A percentile compares a stretch with the other conserved stretches of the same genome.
phyloP scores from a whole-genome alignment of 2,888 invertebrate species.

The Balanococcus diminutus region DNA sequence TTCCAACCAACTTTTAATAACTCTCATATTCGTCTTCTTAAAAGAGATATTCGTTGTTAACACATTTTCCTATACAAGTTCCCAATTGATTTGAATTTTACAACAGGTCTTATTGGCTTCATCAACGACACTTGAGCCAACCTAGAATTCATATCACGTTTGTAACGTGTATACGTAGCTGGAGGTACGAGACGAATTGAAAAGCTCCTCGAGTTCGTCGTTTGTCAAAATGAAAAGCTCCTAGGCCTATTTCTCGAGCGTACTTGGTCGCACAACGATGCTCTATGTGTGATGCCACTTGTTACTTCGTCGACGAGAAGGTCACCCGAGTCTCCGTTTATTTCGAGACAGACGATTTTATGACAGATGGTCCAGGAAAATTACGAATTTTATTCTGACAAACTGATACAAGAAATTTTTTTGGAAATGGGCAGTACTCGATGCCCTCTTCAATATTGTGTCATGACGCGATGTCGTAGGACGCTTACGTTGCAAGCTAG shows the following conservation, averaged over 20 bases:
- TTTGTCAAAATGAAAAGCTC: background rate
- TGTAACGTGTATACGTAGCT: constrained; percentile 13
- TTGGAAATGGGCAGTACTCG: too few relatives aligned
- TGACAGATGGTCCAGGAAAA: too few relatives aligned
- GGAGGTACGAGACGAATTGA: background rate
- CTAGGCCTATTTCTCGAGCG: background rate
- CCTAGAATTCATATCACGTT: constrained; percentile 30
- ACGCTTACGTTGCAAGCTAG: too few relatives aligned
- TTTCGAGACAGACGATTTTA: background rate
- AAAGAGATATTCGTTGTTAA: constrained; percentile 31
- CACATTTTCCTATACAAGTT: constrained; percentile 37
- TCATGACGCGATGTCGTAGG: too few relatives aligned
- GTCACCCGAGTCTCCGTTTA: too few relatives aligned
- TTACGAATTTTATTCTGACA: too few relatives aligned
- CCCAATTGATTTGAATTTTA: constrained; percentile 38
- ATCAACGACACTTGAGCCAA: background rate
- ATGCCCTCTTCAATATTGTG: too few relatives aligned
- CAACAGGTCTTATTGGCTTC: constrained; percentile 29
- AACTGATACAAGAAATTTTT: too few relatives aligned
- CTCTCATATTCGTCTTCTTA: constrained; percentile 40
- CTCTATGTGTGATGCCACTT: background rate
- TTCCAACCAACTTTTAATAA: constrained; percentile 50
- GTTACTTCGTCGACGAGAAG: background rate
- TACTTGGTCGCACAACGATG: background rate
- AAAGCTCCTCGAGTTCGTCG: background rate